Evolutionary conservation across 1,140 invertebrate species (phyloP), one percentile per base, ranked within the genome.

Genomic region (Carposina sasakii): DNA sequence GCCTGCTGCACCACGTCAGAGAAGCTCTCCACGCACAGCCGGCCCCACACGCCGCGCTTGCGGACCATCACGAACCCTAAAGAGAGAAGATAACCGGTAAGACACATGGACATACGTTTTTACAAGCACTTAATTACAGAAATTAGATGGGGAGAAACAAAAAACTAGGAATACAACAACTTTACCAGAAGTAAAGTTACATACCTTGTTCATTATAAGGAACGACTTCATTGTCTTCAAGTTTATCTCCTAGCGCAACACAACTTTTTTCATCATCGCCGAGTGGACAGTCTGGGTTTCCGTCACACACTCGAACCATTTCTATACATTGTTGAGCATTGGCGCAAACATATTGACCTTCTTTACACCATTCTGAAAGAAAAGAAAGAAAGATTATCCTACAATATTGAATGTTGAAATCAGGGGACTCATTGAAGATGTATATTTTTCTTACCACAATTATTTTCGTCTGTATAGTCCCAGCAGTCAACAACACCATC

Each of bases 231-330:
- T 87, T 87, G 45, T 79, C 67, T 42, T 85, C 71, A 20, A 85
- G 59, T 50, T 85, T 71, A 48, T 79, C 75, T 3, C 86, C 83
- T 12, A 88, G 71, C 2, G 86, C 86, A 4, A 89, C 90, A 60
- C 92, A 94, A 47, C 90, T 90, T 31, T 88, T 88, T 75, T 96
- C 95, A 75, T 97, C 95, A 67, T 95, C 94, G 1, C 90, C 92
- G 43, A 90, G 85, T 0, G 91, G 92, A 83, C 95, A 97, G 64
- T 96, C 92, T 16, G 87, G 86, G 6, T 83, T 76, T 1, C 92
- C 92, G 75, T 96, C 91, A 76, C 94, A 96, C 22, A 94, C 88
- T 54, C 87, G 88, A 0, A 62, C 71, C 58, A 85, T 86, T 33
- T 92, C 87, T 1, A 93, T 83, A 68, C 93, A 95, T 42, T 88